Conservation (phyloP, 2,888 invertebrate species). For the Zonitis immaculata region DNA sequence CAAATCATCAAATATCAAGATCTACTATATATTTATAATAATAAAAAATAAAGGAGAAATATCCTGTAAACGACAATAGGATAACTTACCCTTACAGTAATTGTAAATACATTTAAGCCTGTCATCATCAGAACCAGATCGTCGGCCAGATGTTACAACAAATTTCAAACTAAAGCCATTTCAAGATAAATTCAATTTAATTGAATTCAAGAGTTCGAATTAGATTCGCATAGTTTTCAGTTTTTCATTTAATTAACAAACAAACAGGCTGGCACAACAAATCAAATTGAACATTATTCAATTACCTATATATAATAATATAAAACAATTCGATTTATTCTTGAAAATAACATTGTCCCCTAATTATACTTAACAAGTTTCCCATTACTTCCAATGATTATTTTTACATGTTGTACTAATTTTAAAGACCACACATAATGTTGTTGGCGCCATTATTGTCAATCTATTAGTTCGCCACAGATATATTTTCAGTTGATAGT, state of each 20-base stretch:
- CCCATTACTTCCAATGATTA: not conserved
- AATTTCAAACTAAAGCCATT: slow-evolving; percentile 22
- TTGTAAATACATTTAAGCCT: slow-evolving; percentile 37
- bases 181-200: slow-evolving; percentile 41
- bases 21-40: too few relatives aligned
- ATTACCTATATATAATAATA: too few relatives aligned
- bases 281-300: too few relatives aligned
- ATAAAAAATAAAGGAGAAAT: too few relatives aligned
- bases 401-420: not conserved
- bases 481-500: slow-evolving; percentile 26
- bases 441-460: not conserved
- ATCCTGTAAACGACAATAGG: not conserved
- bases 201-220: slow-evolving; percentile 43
- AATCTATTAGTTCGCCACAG: not conserved
- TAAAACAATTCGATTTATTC: not conserved
- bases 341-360: not conserved
- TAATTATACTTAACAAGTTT: not conserved
- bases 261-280: too few relatives aligned
- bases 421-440: not conserved
- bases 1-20: too few relatives aligned
- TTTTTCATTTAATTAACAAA: not conserved
- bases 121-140: slow-evolving; percentile 32
- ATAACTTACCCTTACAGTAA: slow-evolving; percentile 18
- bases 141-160: slow-evolving; percentile 28
- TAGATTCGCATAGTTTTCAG: slow-evolving; percentile 33